Evolutionary conservation across 2,113 vertebrate genomes (phyloP), one percentile per base, ranked within the genome.

Genomic region (Myiagra hebetior): DNA sequence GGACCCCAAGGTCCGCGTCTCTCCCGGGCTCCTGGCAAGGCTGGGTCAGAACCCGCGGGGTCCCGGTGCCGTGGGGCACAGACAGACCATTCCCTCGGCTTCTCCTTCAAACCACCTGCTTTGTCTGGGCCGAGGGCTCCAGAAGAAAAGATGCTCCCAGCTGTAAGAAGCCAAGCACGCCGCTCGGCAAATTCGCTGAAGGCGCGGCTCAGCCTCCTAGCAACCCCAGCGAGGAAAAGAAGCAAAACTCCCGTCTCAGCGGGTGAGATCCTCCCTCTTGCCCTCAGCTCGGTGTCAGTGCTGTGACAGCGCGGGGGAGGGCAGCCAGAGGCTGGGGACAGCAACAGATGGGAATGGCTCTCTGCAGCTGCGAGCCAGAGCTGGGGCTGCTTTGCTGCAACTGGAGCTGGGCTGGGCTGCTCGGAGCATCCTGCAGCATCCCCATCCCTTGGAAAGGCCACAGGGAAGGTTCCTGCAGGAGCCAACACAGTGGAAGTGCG

Each of bases 1-100:
- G 46, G 6, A 50, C 4, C 55, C 20, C 1, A 0, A 3, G 10
- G 8, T 5, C 60, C 5, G 30, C 1, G 21, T 63, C 6, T 57
- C 13, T 28, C 10, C 41, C 2, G 15, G 65, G 28, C 41, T 10
- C 20, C 78, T 20, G 24, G 60, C 33, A 41, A 50, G 31, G 0
- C 28, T 15, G 33, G 6, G 8, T 64, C 27, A 24, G 55, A 70
- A 2, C 11, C 15, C 1, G 4, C 0, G 12, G 17, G 4, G 47
- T 55, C 62, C 56, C 22, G 1, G 13, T 19, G 41, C 30, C 8
- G 0, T 11, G 56, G 16, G 77, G 33, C 62, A 46, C 69, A 19
- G 24, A 8, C 22, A 7, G 31, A 10, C 20, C 6, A 0, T 9
- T 59, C 49, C 65, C 85, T 78, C 12, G 15, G 28, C 30, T 52